Evolutionary conservation across 2,113 vertebrate genomes (phyloP).

Genomic region (Orycteropus afer): DNA sequence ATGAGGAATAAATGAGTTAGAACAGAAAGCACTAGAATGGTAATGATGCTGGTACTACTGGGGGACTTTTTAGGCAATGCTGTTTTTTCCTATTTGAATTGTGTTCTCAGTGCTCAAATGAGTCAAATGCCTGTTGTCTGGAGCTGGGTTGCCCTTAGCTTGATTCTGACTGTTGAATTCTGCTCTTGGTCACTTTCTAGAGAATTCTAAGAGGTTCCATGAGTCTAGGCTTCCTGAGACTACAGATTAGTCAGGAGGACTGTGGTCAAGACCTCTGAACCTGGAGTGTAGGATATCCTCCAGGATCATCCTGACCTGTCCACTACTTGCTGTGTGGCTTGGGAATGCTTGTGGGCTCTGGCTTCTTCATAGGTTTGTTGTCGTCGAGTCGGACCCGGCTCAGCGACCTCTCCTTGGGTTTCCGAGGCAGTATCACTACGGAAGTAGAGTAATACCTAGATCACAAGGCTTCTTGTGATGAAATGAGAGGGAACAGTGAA

Average conservation of each 20-base stretch:
- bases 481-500: background rate
- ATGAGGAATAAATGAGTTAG: background rate
- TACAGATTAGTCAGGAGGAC: background rate
- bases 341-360: background rate
- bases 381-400: no score
- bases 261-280: background rate
- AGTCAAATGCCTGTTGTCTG: background rate
- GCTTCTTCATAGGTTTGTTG: no score
- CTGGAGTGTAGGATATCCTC: background rate
- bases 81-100: background rate
- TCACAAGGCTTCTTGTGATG: background rate
- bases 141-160: background rate
- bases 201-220: background rate
- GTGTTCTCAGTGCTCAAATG: background rate
- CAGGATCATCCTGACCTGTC: background rate
- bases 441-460: no score
- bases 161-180: background rate
- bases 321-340: background rate
- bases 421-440: no score
- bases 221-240: background rate
- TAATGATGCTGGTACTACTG: background rate
- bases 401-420: no score
- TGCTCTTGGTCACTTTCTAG: background rate
- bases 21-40: background rate
- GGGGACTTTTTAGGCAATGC: background rate